Conservation (phyloP, 2,113 vertebrate genomes). For the Nyctereutes procyonoides region DNA sequence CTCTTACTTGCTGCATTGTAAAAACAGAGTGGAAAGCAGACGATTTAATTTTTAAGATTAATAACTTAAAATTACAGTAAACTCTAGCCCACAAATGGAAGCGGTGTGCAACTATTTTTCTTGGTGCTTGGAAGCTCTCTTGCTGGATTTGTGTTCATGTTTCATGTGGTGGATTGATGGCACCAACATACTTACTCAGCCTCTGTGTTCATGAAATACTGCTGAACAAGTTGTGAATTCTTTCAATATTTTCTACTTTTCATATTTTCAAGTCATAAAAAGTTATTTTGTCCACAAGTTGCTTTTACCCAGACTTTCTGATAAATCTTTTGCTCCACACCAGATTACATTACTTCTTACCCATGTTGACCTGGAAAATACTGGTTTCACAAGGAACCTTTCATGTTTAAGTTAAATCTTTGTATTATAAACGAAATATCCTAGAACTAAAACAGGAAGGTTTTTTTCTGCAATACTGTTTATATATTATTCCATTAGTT, state of each 20-base stretch:
- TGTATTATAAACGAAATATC: not conserved
- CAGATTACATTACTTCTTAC: not conserved
- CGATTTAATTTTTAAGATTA: not conserved
- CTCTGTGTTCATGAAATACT: not conserved
- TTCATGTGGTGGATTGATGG: not conserved
- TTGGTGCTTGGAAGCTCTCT: not conserved
- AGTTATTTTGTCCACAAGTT: slow-evolving; percentile 9
- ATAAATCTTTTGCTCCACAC: not conserved
- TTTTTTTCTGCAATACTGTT: slow-evolving; percentile 8
- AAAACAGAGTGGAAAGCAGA: not conserved
- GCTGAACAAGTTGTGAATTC: not conserved
- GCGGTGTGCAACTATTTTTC: not conserved
- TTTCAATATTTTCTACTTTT: slow-evolving; percentile 17
- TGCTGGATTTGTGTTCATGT: not conserved
- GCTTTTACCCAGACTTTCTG: slow-evolving; percentile 36
- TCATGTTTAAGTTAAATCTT: slow-evolving; percentile 8
- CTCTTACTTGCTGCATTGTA: not conserved
- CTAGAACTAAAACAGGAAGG: slow-evolving; percentile 13
- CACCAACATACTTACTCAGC: not conserved
- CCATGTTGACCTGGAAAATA: not conserved
- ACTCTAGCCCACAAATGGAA: not conserved
- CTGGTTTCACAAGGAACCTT: not conserved
- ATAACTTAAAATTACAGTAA: slow-evolving; percentile 13
- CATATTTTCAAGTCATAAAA: slow-evolving; percentile 23
- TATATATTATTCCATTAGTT: slow-evolving; percentile 10